Base-by-base conservation (phyloP, 2,113 vertebrate species). In the Burhinus oedicnemus region DNA sequence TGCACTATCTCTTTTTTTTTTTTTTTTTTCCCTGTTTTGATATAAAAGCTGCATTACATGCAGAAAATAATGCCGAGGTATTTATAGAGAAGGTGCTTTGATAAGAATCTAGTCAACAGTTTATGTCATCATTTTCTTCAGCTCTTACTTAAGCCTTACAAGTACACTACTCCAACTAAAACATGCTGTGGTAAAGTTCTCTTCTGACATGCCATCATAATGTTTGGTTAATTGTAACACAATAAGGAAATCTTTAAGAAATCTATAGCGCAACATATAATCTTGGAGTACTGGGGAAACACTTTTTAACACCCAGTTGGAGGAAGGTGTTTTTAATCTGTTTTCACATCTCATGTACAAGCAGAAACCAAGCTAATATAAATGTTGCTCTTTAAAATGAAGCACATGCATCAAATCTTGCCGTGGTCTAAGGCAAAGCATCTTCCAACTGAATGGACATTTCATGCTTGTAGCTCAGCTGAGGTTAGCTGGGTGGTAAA, bases 71-170 rank as follows among this genome's bases (percentile, higher is more conserved):
- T 70, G 49, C 32, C 4, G 2, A 30, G 45, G 9, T 88, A 19
- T 83, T 90, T 62, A 29, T 60, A 70, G 66, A 84, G 76, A 86
- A 92, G 79, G 26, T 62, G n/a, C n/a, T 86, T 54, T 55, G 69
- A 49, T 87, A 83, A 76, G 32, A 65, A 83, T 65, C 68, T 72
- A 60, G 38, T 87, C 32, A 82, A 58, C 61, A 64, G n/a, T 52
- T 96, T 54, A 66, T 92, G 89, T 80, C 80, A 49, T 87, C 13
- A 11, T 92, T 93, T 97, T 68, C 64, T 70, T 38, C 62, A 90
- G 34, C 76, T 90, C 72, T 68, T 15, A n/a, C 51, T 91, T 54
- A 68, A 90, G 52, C 34, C 64, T 72, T 42, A 9, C 2, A 8
- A 89, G 83, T 69, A 49, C 32, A 51, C 58, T 5, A 6, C 20